Conservation (phyloP, 2,797 vertebrate genomes). For the Cynopterus sphinx region DNA sequence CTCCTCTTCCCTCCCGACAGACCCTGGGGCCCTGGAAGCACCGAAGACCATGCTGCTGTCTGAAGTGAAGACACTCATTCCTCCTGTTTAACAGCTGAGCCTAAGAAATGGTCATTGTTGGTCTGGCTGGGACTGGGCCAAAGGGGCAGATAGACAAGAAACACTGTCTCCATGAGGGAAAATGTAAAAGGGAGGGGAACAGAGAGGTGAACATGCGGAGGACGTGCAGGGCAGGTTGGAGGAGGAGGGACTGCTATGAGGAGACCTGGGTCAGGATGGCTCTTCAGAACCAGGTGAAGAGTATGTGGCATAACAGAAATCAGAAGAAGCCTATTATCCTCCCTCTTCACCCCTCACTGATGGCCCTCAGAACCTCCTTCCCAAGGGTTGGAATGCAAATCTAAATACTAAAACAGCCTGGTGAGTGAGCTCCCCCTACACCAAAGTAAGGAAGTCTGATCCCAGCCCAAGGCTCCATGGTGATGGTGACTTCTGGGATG, state of each 20-base stretch:
- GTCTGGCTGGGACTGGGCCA: conserved; percentile 53
- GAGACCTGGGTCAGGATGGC: background rate
- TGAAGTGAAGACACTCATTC: conserved; percentile 24
- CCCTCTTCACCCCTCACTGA: background rate
- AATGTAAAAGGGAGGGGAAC: background rate
- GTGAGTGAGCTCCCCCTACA: background rate
- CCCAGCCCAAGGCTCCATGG: background rate
- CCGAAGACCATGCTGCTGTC: conserved; percentile 28
- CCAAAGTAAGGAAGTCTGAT: background rate
- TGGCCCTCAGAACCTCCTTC: conserved; percentile 49
- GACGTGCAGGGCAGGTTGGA: background rate
- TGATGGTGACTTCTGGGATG: background rate
- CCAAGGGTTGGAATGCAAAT: conserved; percentile 73
- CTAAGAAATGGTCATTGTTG: conserved; percentile 43
- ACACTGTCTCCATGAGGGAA: conserved; percentile 32
- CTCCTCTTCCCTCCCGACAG: conserved; percentile 21
- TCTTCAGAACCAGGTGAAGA: conserved; percentile 29
- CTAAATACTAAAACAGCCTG: conserved; percentile 51
- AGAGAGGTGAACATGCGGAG: conserved; percentile 35
- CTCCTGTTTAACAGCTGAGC: conserved; percentile 56
- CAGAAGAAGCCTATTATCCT: conserved; percentile 9
- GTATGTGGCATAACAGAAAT: conserved; percentile 62
- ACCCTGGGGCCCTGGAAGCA: conserved; percentile 36
- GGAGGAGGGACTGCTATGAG: background rate
- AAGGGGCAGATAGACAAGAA: conserved; percentile 21